A percentile compares a stretch with the other conserved stretches of the same genome.
phyloP scores from a whole-genome alignment of 2,797 vertebrate genomes.

The Enteromius treurensis region DNA sequence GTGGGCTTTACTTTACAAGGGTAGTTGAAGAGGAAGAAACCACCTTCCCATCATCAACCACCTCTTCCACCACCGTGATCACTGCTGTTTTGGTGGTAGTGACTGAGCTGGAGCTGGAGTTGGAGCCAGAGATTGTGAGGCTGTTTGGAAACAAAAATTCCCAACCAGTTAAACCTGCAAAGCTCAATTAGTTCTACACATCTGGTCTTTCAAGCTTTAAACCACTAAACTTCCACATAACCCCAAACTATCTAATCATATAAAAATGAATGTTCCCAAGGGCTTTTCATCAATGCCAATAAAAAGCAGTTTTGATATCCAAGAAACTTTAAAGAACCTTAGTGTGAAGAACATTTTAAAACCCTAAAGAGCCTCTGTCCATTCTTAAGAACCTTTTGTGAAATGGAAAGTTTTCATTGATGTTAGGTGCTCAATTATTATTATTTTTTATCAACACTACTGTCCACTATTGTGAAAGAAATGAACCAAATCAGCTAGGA shows the following conservation, averaged over 20 bases:
- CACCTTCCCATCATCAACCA: slow-evolving; percentile 39
- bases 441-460: background rate
- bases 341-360: background rate
- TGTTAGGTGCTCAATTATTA: background rate
- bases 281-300: background rate
- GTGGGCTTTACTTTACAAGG: slow-evolving; percentile 16
- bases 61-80: slow-evolving; percentile 47
- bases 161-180: slow-evolving; percentile 1
- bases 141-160: slow-evolving; percentile 18
- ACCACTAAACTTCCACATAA: background rate
- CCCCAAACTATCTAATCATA: background rate
- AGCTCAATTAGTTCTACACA: background rate
- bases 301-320: background rate
- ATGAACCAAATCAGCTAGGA: background rate
- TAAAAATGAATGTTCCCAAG: background rate
- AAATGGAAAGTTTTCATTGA: background rate
- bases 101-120: slow-evolving; percentile 30
- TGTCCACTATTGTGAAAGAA: background rate
- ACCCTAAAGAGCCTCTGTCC: no score
- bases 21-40: slow-evolving; percentile 61
- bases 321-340: background rate
- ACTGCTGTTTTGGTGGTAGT: slow-evolving; percentile 52
- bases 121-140: slow-evolving; percentile 38
- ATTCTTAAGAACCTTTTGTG: background rate
- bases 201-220: background rate